Conservation (phyloP, 2,113 vertebrate genomes). For the Dromas ardeola region DNA sequence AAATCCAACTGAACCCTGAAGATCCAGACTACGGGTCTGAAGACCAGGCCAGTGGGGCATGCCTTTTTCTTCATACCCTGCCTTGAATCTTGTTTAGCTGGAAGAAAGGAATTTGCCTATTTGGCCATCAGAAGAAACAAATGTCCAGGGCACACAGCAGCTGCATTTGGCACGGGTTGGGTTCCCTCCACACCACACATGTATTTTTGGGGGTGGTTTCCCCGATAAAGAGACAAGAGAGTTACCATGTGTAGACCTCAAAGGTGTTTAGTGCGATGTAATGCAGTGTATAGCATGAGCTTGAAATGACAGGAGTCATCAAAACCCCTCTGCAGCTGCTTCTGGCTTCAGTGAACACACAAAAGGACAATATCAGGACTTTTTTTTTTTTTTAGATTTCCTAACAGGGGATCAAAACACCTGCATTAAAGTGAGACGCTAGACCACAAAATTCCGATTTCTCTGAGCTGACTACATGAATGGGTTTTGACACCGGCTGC, state of each 20-base stretch:
- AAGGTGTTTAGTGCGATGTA: neutral
- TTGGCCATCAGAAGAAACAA: neutral
- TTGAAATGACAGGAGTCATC: neutral
- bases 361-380: neutral
- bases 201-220: neutral
- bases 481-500: neutral
- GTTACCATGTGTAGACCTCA: neutral
- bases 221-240: neutral
- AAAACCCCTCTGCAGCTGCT: neutral
- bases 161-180: neutral
- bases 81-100: neutral
- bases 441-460: neutral
- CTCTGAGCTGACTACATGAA: neutral
- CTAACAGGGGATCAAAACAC: neutral
- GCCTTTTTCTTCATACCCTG: neutral
- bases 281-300: neutral
- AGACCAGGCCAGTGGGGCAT: neutral
- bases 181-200: accelerated
- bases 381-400: neutral
- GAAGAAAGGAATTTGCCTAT: neutral
- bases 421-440: neutral
- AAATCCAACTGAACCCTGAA: neutral
- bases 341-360: neutral
- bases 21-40: neutral
- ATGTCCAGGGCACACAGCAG: neutral